Base-by-base conservation (phyloP, 2,797 vertebrate species). In the Sebastes paucispinis region DNA sequence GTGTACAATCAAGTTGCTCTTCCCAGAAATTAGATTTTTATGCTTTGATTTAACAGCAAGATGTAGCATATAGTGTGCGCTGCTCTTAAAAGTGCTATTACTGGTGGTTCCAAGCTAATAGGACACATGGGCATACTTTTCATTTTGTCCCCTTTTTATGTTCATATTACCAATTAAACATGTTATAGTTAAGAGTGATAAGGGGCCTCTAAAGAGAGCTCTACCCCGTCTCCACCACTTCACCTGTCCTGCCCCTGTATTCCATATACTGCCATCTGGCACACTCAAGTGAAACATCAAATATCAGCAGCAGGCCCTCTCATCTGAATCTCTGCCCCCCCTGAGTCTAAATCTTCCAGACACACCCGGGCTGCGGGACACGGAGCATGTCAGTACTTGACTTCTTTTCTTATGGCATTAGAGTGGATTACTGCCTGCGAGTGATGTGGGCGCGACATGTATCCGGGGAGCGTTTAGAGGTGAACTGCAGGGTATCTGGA, bases 401-500 rank as follows among this genome's bases (percentile, higher is more conserved):
- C 52, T 74, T 82, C 63, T 62, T 73, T 83, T 85, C 69, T 91
- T 81, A 81, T 73, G 75, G 85, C 84, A 87, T 92, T 90, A 87
- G 80, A 73, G 81, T 83, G 86, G 89, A 91, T 93, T 92, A 93
- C 70, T 83, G 90, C 77, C 77, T 74, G 67, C 3, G 22, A 63
- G 78, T 65, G 72, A 86, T 79, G 84, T 54, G 75, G 69, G 70
- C 70, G n/a, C 25, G 79, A 64, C 82, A 47, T 76, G 81, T 43
- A 86, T 79, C 50, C 36, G 5, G 67, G 74, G 82, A 92, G 79
- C 75, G 31, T 83, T 83, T 77, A 54, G 85, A 90, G 84, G 85
- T 89, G 78, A 91, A 84, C 84, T 27, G 77, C 75, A 66, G 79
- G 82, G 72, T 76, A 76, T 90, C 84, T 77, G 71, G 50, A 78